Evolutionary conservation across 2,888 invertebrate species (phyloP).

Genomic region (Branchellion lobata): DNA sequence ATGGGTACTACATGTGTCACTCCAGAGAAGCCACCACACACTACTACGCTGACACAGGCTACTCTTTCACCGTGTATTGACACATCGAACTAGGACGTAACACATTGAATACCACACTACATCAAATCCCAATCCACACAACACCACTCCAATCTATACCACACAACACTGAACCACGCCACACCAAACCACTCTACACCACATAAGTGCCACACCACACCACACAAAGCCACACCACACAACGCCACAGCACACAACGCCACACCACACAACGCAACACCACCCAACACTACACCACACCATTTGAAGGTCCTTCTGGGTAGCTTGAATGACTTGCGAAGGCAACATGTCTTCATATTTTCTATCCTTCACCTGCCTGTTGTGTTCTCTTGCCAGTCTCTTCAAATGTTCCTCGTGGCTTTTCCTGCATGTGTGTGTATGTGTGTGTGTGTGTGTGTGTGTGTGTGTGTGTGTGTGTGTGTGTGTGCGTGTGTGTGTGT

Average conservation of each 20-base stretch:
- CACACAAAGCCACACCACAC: background rate
- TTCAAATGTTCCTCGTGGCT: constrained; percentile 26
- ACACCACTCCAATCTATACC: background rate
- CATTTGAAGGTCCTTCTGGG: constrained; percentile 26
- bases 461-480: too few relatives aligned
- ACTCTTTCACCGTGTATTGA: background rate
- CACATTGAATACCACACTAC: background rate
- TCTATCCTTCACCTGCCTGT: background rate
- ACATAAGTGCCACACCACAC: too few relatives aligned
- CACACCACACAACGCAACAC: background rate
- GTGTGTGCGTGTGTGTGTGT: too few relatives aligned
- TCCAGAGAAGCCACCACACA: too few relatives aligned
- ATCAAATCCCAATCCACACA: constrained; percentile 1
- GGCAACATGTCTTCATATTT: constrained; percentile 20
- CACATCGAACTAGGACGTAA: background rate
- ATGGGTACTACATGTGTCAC: too few relatives aligned
- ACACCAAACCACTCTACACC: background rate
- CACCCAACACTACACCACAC: constrained; percentile 11
- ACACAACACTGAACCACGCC: too few relatives aligned
- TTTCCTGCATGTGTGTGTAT: background rate
- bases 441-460: background rate
- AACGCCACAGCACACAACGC: background rate
- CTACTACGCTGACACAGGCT: too few relatives aligned
- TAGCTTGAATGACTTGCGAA: background rate
- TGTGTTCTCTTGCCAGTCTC: constrained; percentile 1